These are phyloP conservation scores for Alces alces DNA, from an alignment of 2,113 vertebrate species.

Conservation along the genomic window DNA sequence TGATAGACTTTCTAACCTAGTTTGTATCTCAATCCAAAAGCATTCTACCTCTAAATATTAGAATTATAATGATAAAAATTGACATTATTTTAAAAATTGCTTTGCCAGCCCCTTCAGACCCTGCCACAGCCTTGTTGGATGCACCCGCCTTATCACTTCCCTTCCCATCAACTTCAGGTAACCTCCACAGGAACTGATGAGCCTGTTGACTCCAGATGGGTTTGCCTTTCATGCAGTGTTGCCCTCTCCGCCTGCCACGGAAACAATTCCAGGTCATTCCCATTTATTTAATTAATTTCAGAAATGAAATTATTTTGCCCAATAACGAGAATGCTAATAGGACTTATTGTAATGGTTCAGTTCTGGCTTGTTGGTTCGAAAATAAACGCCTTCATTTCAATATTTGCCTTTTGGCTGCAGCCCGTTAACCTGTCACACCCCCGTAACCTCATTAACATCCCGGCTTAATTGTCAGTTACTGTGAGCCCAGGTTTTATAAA, in stretches of 20 bases:
- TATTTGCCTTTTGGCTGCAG: constrained; percentile 80
- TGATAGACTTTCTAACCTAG: background rate
- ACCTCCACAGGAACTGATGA: background rate
- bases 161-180: background rate
- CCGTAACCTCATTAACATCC: constrained; percentile 79
- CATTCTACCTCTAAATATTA: background rate
- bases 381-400: constrained; percentile 80
- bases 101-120: background rate
- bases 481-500: constrained; percentile 49
- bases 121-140: background rate
- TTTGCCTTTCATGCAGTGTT: constrained; percentile 75
- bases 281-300: constrained; percentile 73
- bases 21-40: background rate
- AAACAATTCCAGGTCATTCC: constrained; percentile 64
- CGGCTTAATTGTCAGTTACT: constrained; percentile 79
- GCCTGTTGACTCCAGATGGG: constrained; percentile 4
- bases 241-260: constrained; percentile 51
- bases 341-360: constrained; percentile 78
- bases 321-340: constrained; percentile 80
- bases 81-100: background rate
- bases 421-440: constrained; percentile 77
- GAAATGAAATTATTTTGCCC: constrained; percentile 76
- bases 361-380: constrained; percentile 82
- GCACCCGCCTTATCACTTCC: background rate
- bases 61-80: background rate